Evolutionary conservation across 2,113 vertebrate genomes (phyloP).

Genomic region (Zosterops japonicus): DNA sequence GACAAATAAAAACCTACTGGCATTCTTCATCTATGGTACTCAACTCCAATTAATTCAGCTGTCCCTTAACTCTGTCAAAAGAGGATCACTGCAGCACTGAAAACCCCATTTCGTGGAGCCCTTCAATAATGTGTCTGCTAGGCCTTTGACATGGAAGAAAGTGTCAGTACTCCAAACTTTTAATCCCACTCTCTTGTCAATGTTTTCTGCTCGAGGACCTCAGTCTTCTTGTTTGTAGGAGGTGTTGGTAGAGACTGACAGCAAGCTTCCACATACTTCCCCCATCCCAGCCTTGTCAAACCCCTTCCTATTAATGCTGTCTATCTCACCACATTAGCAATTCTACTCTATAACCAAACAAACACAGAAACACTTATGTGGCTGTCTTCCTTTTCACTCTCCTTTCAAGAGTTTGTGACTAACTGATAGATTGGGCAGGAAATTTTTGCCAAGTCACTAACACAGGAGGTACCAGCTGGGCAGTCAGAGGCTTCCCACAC

Average conservation of each 20-base stretch:
- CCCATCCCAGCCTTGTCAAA: background rate
- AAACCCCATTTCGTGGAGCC: background rate
- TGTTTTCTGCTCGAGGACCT: background rate
- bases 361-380: background rate
- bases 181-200: background rate
- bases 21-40: background rate
- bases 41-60: background rate
- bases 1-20: background rate
- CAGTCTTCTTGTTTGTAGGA: background rate
- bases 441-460: background rate
- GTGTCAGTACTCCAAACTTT: background rate
- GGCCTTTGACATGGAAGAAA: rapidly evolving
- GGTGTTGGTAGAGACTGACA: background rate
- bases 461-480: rapidly evolving
- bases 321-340: background rate
- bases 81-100: background rate
- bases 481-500: background rate
- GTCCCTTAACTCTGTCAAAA: background rate
- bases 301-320: background rate
- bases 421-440: background rate
- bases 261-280: background rate
- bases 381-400: background rate
- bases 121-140: background rate
- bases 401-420: background rate
- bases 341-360: background rate